Percentiles rank a stretch among this genome's conserved stretches.
Evolutionary conservation across 2,113 vertebrate species (phyloP).

Genomic region (Colaptes auratus): DNA sequence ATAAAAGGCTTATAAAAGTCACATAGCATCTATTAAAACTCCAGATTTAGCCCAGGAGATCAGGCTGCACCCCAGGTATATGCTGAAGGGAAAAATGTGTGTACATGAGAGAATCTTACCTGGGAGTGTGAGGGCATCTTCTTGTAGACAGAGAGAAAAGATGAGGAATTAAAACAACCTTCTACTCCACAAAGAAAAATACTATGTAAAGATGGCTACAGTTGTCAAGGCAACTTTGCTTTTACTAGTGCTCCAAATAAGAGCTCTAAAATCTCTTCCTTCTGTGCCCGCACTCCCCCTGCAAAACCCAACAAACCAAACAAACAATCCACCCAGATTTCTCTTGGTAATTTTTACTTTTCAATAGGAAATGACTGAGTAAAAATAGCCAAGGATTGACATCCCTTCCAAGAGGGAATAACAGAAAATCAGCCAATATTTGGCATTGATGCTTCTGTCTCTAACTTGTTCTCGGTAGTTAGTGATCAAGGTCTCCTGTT

Average conservation of each 20-base stretch:
- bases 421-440: background rate
- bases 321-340: background rate
- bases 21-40: slow-evolving; percentile 56
- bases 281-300: background rate
- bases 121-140: background rate
- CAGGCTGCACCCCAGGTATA: background rate
- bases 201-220: slow-evolving; percentile 41
- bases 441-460: background rate
- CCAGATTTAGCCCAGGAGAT: slow-evolving; percentile 41
- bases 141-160: background rate
- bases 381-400: background rate
- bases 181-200: background rate
- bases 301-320: no score
- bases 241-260: background rate
- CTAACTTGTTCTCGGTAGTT: background rate
- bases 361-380: background rate
- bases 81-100: background rate
- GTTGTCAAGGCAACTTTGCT: slow-evolving; percentile 66
- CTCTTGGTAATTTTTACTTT: background rate
- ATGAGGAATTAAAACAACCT: background rate
- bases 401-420: background rate
- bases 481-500: background rate
- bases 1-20: slow-evolving; percentile 50
- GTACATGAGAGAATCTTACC: background rate
- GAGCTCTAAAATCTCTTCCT: background rate